These are phyloP conservation scores for Staurois parvus DNA, from an alignment of 2,797 vertebrate genomes.

Conservation along the genomic window DNA sequence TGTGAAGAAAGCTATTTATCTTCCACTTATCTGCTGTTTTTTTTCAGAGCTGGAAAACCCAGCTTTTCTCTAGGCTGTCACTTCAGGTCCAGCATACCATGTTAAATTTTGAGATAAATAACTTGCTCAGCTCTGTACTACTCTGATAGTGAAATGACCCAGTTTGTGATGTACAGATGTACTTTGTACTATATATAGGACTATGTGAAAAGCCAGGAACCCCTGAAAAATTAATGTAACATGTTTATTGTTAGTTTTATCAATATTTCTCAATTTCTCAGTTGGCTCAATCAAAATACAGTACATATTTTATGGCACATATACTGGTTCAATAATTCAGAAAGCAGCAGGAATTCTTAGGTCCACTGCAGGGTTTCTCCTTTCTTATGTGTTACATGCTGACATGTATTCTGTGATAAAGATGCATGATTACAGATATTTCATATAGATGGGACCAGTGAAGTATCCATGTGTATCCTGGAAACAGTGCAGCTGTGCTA, in stretches of 20 bases:
- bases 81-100: constrained; percentile 13
- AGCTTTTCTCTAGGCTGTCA: constrained; percentile 34
- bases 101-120: constrained; percentile 39
- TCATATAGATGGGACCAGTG: too few relatives aligned
- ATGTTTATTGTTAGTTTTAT: constrained; percentile 49
- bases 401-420: too few relatives aligned
- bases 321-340: constrained; percentile 43
- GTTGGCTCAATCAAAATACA: constrained; percentile 31
- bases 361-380: neutral
- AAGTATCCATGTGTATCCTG: too few relatives aligned
- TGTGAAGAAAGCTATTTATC: constrained; percentile 36
- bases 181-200: constrained; percentile 10
- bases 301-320: constrained; percentile 39
- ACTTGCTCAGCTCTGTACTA: constrained; percentile 28
- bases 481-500: too few relatives aligned
- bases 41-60: constrained; percentile 23
- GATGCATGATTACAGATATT: too few relatives aligned
- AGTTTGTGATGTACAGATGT: constrained; percentile 27
- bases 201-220: constrained; percentile 4
- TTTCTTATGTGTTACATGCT: neutral
- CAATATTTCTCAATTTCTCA: constrained; percentile 43
- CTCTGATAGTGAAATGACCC: constrained; percentile 31
- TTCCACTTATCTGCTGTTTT: constrained; percentile 9
- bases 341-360: constrained; percentile 2
- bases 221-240: constrained; percentile 46